Conservation (phyloP, 2,888 invertebrate genomes). For the Microctonus hyperodae region DNA sequence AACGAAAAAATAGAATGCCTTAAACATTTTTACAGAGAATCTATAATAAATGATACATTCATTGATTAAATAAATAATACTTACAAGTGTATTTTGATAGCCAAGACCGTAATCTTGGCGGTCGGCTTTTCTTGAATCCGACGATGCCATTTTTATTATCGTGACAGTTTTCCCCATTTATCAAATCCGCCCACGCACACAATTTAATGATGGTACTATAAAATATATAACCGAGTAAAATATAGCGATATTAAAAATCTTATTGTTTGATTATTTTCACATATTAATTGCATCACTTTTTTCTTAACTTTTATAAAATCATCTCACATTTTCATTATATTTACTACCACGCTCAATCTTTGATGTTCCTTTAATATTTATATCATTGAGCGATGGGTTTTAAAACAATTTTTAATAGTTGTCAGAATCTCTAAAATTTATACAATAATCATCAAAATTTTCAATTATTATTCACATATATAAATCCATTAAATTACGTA, state of each 20-base stretch:
- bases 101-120: constrained; percentile 72
- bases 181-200: neutral
- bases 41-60: no score
- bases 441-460: neutral
- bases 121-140: constrained; percentile 59
- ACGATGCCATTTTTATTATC: constrained; percentile 45
- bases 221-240: neutral
- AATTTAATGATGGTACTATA: neutral
- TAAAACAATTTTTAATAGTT: no score
- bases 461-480: neutral
- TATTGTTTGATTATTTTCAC: neutral
- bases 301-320: no score
- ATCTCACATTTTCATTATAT: no score
- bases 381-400: no score
- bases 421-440: no score
- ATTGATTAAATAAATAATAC: no score
- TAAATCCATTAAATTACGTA: neutral
- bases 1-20: no score
- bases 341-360: no score
- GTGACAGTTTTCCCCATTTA: neutral
- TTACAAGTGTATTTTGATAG: constrained; percentile 75
- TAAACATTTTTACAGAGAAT: no score
- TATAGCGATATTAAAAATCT: no score
- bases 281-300: neutral
- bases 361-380: no score